phyloP scores from a whole-genome alignment of 2,888 invertebrate species.

The Meta bourneti region DNA sequence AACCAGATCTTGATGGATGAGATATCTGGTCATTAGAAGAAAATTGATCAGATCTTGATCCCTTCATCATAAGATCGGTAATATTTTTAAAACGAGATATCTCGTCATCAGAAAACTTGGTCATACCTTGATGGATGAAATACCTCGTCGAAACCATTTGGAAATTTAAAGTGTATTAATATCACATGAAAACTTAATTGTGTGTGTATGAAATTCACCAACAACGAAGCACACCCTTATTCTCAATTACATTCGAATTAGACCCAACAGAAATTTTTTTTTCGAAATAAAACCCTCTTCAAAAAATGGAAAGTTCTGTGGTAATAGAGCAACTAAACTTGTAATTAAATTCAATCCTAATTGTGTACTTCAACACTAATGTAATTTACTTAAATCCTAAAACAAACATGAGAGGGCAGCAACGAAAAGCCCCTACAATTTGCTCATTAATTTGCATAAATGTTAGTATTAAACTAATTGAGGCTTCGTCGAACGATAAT shows the following conservation, averaged over 20 bases:
- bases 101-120: no score
- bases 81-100: no score
- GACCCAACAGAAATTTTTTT: neutral
- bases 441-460: conserved; percentile 16
- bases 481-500: neutral
- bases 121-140: no score
- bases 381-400: neutral
- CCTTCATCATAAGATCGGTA: no score
- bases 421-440: neutral
- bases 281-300: neutral
- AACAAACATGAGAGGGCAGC: neutral
- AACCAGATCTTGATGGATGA: no score
- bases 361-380: neutral
- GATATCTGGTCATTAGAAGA: no score
- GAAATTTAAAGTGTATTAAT: neutral
- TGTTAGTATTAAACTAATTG: conserved; percentile 23
- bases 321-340: neutral
- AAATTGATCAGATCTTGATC: no score
- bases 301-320: neutral
- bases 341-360: neutral
- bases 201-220: neutral
- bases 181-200: neutral
- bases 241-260: neutral
- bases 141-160: neutral
- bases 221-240: neutral